Base-by-base conservation (phyloP, 2,113 vertebrate species). In the Holacanthus passer region DNA sequence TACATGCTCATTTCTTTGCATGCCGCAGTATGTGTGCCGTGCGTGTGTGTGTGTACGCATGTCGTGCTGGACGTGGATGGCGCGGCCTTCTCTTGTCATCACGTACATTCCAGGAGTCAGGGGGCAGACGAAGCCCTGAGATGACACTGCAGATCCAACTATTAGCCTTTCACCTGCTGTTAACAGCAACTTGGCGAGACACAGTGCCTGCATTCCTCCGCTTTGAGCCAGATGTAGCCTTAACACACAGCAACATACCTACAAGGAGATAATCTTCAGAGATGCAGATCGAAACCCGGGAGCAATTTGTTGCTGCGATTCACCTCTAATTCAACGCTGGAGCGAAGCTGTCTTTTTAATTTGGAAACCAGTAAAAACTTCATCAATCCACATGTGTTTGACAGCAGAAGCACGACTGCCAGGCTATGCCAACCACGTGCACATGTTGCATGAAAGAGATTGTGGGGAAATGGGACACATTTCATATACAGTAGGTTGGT, bases 21-120 rank as follows among this genome's bases (percentile, higher is more conserved):
- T 84, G 87, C 59, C 71, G 58, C 76, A 45, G 53, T 79, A 35
- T 50, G 50, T 55, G 53, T 56, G 27, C 55, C 5, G 35, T 39
- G 52, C 55, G 69, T 68, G 79, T 82, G 75, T 74, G 82, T 45
- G 58, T 77, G 62, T 72, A 39, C 59, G 59, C 81, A 69, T 82
- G 81, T 67, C 84, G 68, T 48, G 82, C 76, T 88, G 77, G 84
- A 89, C 58, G 78, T 79, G 78, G 87, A 91, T 16, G 73, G 71
- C 8, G 77, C 71, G 68, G 88, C 86, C 86, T 84, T 93, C 93
- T 96, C 96, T 97, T 98, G 96, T 99, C 97, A 98, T 97, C 97
- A 95, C 94, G 94, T 94, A 96, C 97, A 98, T 98, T 99, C 97
- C 97, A 96, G 93, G 94, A 96, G 96, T 97, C 96, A 95, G 94